A percentile compares a stretch with the other conserved stretches of the same genome.
Conservation (phyloP, 2,888 invertebrate genomes). For the Apodemia mormo region DNA sequence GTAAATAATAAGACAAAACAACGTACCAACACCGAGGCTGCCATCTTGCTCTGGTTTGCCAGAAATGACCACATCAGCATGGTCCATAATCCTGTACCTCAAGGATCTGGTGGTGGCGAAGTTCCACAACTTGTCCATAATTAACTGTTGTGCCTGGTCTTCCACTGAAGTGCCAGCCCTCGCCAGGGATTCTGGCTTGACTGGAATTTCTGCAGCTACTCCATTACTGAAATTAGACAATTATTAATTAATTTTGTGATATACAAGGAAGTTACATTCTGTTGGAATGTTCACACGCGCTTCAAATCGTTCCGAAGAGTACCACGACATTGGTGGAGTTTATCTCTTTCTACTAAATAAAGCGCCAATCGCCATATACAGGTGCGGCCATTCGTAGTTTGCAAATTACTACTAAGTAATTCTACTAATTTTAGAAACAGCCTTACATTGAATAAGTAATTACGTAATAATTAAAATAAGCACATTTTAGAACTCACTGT, state of each 20-base stretch:
- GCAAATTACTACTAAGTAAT: too few species aligned
- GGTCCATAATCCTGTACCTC: constrained; percentile 89
- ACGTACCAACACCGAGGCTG: constrained; percentile 83
- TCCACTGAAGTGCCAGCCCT: constrained; percentile 82
- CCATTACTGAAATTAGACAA: constrained; percentile 60
- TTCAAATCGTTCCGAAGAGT: too few species aligned
- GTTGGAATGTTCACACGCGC: too few species aligned
- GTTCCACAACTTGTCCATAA: constrained; percentile 88
- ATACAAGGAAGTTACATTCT: too few species aligned
- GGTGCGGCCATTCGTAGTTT: too few species aligned
- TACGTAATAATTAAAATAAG: too few species aligned
- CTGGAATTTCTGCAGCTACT: constrained; percentile 65
- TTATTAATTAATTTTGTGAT: neutral
- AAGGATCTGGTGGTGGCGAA: constrained; percentile 89
- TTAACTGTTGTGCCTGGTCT: constrained; percentile 83
- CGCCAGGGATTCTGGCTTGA: constrained; percentile 81
- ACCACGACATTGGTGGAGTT: too few species aligned
- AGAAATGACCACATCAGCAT: constrained; percentile 88
- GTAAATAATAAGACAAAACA: neutral
- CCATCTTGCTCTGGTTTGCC: constrained; percentile 86
- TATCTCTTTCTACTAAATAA: too few species aligned
- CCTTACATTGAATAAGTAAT: too few species aligned
- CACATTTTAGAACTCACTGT: too few species aligned
- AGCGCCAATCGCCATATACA: too few species aligned
- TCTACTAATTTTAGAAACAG: too few species aligned